Evolutionary conservation across 2,888 invertebrate species (phyloP).

Genomic region (Eupithecia pulchellata): DNA sequence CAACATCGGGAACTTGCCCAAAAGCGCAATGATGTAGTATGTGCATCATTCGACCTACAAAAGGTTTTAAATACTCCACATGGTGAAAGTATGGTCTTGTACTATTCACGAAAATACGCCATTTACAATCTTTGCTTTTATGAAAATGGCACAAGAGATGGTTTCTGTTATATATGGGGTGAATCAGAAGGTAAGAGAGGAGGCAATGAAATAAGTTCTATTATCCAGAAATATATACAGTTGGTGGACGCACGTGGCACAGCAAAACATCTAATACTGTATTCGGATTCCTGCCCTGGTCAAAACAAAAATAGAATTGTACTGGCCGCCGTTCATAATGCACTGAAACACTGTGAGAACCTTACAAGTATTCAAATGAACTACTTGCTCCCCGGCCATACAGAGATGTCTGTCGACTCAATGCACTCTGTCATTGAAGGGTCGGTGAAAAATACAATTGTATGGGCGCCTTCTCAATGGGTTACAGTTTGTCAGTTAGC

Average conservation of each 20-base stretch:
- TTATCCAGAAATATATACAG: constrained; percentile 9
- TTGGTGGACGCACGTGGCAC: background rate
- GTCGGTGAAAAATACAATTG: too few species aligned
- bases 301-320: constrained; percentile 8
- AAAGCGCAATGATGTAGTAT: constrained; percentile 7
- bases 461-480: too few species aligned
- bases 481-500: too few species aligned
- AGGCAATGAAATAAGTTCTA: constrained; percentile 14
- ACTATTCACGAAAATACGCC: constrained; percentile 31
- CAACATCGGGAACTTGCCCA: background rate
- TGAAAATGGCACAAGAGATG: constrained; percentile 12
- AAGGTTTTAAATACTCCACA: too few species aligned
- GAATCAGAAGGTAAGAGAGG: constrained; percentile 21
- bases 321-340: background rate
- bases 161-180: constrained; percentile 18
- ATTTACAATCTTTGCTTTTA: constrained; percentile 22
- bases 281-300: constrained; percentile 6
- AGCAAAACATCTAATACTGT: constrained; percentile 1
- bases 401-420: background rate
- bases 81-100: constrained; percentile 30
- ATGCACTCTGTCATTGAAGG: too few species aligned
- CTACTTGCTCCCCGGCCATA: background rate
- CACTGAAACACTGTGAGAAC: background rate
- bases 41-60: constrained; percentile 28
- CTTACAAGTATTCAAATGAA: background rate